phyloP scores from a whole-genome alignment of 2,888 invertebrate species.

The Acanthoscelides obtectus region DNA sequence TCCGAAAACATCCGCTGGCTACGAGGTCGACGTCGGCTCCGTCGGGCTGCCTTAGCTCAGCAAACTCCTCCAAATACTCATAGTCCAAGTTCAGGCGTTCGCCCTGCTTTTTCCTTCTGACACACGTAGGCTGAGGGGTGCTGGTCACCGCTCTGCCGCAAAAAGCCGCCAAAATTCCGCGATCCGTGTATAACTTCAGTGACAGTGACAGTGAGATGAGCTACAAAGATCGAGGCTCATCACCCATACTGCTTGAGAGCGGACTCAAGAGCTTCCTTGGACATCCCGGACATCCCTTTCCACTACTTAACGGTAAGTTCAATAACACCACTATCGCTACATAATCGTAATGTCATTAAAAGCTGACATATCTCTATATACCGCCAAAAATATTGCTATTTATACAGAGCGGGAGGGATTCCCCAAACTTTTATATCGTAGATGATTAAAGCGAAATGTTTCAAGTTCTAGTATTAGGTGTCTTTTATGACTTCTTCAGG shows the following conservation, averaged over 20 bases:
- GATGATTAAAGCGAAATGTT: too few relatives aligned
- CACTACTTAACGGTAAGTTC: constrained; percentile 68
- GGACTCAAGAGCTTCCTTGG: constrained; percentile 82
- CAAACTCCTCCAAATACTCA: constrained; percentile 3
- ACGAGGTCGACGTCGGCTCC: neutral
- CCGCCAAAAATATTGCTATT: too few relatives aligned
- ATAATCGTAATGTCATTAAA: too few relatives aligned
- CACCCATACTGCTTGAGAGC: constrained; percentile 84
- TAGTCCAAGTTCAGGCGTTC: neutral
- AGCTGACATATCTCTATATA: too few relatives aligned
- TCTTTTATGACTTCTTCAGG: too few relatives aligned
- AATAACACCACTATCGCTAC: constrained; percentile 11
- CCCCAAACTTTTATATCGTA: too few relatives aligned
- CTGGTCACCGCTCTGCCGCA: constrained; percentile 27
- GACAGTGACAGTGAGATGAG: constrained; percentile 69
- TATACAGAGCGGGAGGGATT: too few relatives aligned
- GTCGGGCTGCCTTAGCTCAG: neutral
- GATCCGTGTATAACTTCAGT: constrained; percentile 46
- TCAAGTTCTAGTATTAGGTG: too few relatives aligned
- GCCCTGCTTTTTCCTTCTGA: neutral
- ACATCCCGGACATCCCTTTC: constrained; percentile 77
- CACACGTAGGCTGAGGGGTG: constrained; percentile 28
- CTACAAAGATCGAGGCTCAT: constrained; percentile 74
- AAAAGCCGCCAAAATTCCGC: constrained; percentile 47
- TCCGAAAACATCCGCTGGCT: neutral